Base-by-base conservation (phyloP, 2,888 invertebrate species). In the Drosophila anceps region DNA sequence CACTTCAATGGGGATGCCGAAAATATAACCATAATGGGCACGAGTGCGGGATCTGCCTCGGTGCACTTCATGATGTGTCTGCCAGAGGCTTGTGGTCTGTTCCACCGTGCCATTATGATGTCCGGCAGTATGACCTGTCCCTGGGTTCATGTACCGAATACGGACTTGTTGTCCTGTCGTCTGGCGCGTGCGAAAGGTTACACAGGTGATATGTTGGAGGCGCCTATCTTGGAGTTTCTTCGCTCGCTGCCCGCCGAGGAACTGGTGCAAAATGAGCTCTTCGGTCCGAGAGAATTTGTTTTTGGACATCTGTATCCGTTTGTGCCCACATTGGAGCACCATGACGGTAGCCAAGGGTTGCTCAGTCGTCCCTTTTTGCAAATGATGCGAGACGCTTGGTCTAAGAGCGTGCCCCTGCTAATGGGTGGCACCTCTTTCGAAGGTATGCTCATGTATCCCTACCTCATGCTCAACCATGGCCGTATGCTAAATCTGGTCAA, bases 11-110 rank as follows among this genome's bases (percentile, higher is more conserved):
- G 94, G 0, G 93, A 94, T 84, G 84, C 93, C 0, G 79, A 93
- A 12, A 94, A 94, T 74, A 93, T 93, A 4, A 94, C 94, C 0
- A 83, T 94, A 12, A 94, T 94, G 82, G 94, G 94, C 2, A 93
- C 93, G 73, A 94, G 94, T 81, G 94, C 94, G 18, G 94, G 94
- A 6, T 93, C 91, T 9, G 93, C 91, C 8, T 92, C 93, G 1
- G 92, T 93, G 3, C 94, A 94, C 75, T 93, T 92, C 55, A 90
- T 94, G 82, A 90, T 93, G 75, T 88, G 94, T 7, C 92, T 93
- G 4, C 93, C 93, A 8, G 91, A 93, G 85, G 91, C 94, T 0
- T 92, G 92, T 82, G 89, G 85, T 3, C 81, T 93, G 0, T 93
- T 93, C 35, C 91, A 92, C 29, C 91, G 91, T 51, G 91, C 88